phyloP scores from a whole-genome alignment of 2,888 invertebrate genomes.

The Leptinotarsa juncta region DNA sequence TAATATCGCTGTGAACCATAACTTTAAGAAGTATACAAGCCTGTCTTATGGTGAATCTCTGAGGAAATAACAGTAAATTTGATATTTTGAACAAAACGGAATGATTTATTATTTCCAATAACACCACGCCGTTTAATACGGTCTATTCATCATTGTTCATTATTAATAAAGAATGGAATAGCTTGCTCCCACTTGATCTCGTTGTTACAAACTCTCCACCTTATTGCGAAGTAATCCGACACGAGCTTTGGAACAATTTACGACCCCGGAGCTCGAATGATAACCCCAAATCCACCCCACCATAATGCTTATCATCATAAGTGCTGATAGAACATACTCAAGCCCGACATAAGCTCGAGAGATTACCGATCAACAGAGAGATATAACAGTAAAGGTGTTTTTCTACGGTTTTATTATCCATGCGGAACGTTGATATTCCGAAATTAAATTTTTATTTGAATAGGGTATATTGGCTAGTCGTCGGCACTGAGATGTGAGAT shows the following conservation, averaged over 20 bases:
- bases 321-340: not conserved
- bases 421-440: too few relatives aligned
- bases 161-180: not conserved
- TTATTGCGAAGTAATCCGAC: conserved; percentile 10
- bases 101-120: not conserved
- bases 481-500: too few relatives aligned
- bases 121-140: not conserved
- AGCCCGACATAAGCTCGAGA: not conserved
- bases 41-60: too few relatives aligned
- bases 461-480: too few relatives aligned
- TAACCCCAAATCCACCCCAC: conserved; percentile 2
- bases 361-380: not conserved
- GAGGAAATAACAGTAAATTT: too few relatives aligned
- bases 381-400: too few relatives aligned
- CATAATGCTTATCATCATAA: not conserved
- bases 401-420: too few relatives aligned
- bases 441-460: too few relatives aligned
- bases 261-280: conserved; percentile 4
- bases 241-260: conserved; percentile 8
- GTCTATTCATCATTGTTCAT: not conserved
- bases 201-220: conserved; percentile 5
- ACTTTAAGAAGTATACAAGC: too few relatives aligned
- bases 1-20: too few relatives aligned
- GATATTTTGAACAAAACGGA: not conserved
- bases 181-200: conserved; percentile 2